Conservation (phyloP, 2,113 vertebrate genomes). For the Chauna torquata region DNA sequence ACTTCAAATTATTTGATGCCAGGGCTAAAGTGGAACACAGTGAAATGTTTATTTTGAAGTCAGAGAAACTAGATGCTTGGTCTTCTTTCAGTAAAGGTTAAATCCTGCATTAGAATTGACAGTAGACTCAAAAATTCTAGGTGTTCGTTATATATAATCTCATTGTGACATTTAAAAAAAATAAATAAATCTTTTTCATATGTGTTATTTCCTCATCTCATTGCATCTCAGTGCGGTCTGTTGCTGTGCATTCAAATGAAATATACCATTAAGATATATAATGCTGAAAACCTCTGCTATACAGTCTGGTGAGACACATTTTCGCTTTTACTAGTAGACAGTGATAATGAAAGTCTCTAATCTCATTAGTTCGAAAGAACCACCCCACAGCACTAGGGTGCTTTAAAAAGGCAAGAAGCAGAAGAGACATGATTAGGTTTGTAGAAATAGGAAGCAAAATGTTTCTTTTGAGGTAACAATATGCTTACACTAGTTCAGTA, state of each 20-base stretch:
- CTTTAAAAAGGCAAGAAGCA: constrained; percentile 19
- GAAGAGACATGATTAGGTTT: constrained; percentile 12
- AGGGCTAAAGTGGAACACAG: neutral
- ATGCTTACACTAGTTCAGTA: neutral
- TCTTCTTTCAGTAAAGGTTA: neutral
- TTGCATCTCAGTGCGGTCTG: neutral
- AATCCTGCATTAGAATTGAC: neutral
- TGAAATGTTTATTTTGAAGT: neutral
- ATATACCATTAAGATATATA: neutral
- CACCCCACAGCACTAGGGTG: neutral
- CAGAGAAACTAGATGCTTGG: neutral
- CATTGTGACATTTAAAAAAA: rapidly evolving
- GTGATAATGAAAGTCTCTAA: constrained; percentile 18
- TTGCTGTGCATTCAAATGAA: constrained; percentile 17
- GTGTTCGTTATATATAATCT: neutral
- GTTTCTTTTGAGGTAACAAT: constrained; percentile 21
- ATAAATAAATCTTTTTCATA: neutral
- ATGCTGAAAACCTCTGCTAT: neutral
- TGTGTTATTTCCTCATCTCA: constrained; percentile 10
- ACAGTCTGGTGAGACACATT: constrained; percentile 21
- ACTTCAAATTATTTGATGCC: neutral
- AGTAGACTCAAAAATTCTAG: neutral
- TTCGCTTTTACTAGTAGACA: constrained; percentile 10
- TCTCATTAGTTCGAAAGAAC: constrained; percentile 40
- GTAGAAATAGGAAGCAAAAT: constrained; percentile 2